These are phyloP conservation scores for Cordilura impudica DNA, from an alignment of 2,888 invertebrate genomes.

Conservation along the genomic window DNA sequence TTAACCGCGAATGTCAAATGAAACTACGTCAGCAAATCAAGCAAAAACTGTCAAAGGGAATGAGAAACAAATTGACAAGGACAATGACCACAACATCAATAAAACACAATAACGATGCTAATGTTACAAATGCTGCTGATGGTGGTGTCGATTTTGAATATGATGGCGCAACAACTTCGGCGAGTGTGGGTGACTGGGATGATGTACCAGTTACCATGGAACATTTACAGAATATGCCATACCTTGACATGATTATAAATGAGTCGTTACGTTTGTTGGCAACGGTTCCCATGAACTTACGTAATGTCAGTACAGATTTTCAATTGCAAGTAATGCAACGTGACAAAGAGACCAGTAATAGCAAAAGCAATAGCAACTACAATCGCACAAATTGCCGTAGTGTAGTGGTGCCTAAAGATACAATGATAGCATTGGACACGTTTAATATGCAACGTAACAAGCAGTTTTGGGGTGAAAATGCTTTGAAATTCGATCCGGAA, in stretches of 20 bases:
- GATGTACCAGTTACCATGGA: conserved; percentile 51
- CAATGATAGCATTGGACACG: conserved; percentile 72
- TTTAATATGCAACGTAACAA: conserved; percentile 76
- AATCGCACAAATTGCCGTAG: background rate
- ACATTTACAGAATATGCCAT: conserved; percentile 72
- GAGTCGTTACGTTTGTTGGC: conserved; percentile 74
- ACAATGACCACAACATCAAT: conserved; percentile 9
- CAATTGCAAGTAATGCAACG: conserved; percentile 62
- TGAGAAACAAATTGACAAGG: conserved; percentile 2
- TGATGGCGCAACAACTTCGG: background rate
- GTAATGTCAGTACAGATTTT: conserved; percentile 73
- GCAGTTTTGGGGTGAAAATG: conserved; percentile 72
- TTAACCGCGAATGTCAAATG: conserved; percentile 70
- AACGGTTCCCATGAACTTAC: conserved; percentile 75
- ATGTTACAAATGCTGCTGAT: background rate
- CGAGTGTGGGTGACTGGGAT: background rate
- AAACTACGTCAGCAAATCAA: conserved; percentile 73
- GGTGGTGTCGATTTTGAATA: background rate
- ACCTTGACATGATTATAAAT: conserved; percentile 74
- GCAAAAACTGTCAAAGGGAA: conserved; percentile 64
- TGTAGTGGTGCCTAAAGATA: conserved; percentile 71
- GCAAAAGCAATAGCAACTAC: background rate
- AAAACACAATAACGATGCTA: conserved; percentile 25
- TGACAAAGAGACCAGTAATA: conserved; percentile 6
- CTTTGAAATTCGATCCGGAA: conserved; percentile 74